Conservation (phyloP, 2,113 vertebrate genomes). For the Campylomormyrus tamandua region DNA sequence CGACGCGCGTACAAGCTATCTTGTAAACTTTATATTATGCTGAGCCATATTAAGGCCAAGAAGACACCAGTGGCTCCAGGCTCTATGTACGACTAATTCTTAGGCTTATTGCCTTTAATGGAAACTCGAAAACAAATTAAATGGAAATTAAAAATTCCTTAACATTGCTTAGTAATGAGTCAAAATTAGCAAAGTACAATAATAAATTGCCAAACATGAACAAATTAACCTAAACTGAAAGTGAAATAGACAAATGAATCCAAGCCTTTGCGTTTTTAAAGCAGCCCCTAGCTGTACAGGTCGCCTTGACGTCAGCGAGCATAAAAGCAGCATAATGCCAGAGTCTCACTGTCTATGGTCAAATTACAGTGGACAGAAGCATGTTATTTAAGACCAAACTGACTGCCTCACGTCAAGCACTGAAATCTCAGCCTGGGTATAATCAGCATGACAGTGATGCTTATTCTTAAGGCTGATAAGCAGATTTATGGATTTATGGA, state of each 20-base stretch:
- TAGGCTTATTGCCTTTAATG: not conserved
- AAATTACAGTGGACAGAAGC: not conserved
- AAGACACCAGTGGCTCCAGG: not conserved
- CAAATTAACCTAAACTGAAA: not conserved
- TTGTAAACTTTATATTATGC: not conserved
- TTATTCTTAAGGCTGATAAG: not conserved
- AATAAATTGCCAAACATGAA: not conserved
- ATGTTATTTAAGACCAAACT: not conserved
- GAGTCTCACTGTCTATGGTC: not conserved
- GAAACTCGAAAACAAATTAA: not conserved
- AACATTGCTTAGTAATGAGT: not conserved
- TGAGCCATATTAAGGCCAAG: not conserved
- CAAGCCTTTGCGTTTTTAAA: not conserved
- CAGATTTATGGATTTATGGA: not conserved
- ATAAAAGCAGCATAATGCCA: not conserved
- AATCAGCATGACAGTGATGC: not conserved
- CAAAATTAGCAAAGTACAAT: not conserved
- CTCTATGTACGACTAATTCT: not conserved
- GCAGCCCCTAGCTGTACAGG: not conserved
- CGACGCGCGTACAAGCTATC: not conserved
- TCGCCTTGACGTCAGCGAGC: not conserved
- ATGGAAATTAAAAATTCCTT: not conserved
- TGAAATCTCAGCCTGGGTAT: not conserved
- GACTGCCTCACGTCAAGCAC: not conserved
- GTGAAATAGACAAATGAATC: not conserved